These are phyloP conservation scores for Scrobipalpa atriplicella DNA, from an alignment of 2,888 invertebrate species.

Conservation along the genomic window DNA sequence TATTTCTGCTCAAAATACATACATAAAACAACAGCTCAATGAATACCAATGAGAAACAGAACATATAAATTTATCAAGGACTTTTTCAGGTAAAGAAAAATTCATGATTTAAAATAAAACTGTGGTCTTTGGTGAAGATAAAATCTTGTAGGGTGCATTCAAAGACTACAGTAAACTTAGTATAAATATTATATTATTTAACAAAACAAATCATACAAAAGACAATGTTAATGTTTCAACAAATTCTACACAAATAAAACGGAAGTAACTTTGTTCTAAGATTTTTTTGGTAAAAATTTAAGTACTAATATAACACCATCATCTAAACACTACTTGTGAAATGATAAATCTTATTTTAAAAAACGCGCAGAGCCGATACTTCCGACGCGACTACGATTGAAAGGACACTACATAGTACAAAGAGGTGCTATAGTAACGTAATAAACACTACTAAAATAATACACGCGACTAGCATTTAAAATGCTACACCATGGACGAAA, in stretches of 20 bases:
- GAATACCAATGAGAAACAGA: no score
- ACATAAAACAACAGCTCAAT: no score
- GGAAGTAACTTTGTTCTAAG: conserved; percentile 71
- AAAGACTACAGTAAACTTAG: conserved; percentile 49
- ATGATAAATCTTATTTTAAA: conserved; percentile 51
- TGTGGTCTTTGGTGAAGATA: conserved; percentile 67
- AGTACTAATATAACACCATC: conserved; percentile 73
- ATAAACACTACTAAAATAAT: conserved; percentile 44
- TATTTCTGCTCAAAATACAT: no score
- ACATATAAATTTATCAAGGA: no score
- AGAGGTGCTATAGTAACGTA: conserved; percentile 45
- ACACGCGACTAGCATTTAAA: conserved; percentile 71
- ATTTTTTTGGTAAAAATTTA: conserved; percentile 75
- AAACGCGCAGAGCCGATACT: conserved; percentile 38
- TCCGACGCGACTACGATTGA: conserved; percentile 38
- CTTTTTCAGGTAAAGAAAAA: neutral
- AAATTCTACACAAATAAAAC: conserved; percentile 56
- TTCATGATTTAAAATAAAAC: neutral
- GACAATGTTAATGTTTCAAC: conserved; percentile 51
- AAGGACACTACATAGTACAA: conserved; percentile 41
- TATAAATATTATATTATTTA: conserved; percentile 56
- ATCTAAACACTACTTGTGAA: conserved; percentile 67
- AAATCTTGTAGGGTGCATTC: conserved; percentile 38
- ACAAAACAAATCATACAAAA: conserved; percentile 58
- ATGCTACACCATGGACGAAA: conserved; percentile 55